Base-by-base conservation (phyloP, 2,797 vertebrate genomes). In the Paramormyrops hopkinsi region DNA sequence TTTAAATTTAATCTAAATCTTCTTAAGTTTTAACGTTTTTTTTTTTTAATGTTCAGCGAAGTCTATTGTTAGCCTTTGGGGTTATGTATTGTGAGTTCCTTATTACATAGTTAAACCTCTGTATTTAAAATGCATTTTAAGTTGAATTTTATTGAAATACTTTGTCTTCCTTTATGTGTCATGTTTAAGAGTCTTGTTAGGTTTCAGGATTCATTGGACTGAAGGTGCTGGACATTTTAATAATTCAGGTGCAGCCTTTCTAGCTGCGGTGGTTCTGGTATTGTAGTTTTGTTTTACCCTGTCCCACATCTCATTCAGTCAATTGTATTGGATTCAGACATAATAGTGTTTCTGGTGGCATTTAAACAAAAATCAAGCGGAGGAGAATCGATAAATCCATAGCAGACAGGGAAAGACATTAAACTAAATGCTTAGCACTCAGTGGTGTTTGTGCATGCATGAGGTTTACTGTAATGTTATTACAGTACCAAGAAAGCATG, bases 1-100 rank as follows among this genome's bases (percentile, higher is more conserved):
- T 79, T 82, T 88, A 88, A 25, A 89, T 87, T 87, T 59, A 87
- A 82, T 89, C 56, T 88, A 88, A 56, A 82, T 87, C 54, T 89
- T 29, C 54, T 89, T 29, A 54, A 53, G 8, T 59, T 88, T 88
- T 89, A 59, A 41, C 41, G 2, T 29, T 48, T 25, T 82, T 53
- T 17, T 53, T 17, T 54, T n/a, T 83, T 2, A 14, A 88, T 82
- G 54, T 14, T 14, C 53, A 37, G 25, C 54, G 14, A 37, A 84
- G 59, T 84, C 11, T 65, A 56, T 87, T 84, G 53, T 62, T 84
- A 11, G 7, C 8, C 44, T 88, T 90, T 85, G 19, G 53, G 8
- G 44, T 14, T 22, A n/a, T 25, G 48, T 87, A 79, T 59, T 83
- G 4, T 73, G 73, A 59, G 29, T 86, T 19, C 11, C 29, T n/a